Conservation (phyloP, 2,888 invertebrate genomes). For the Suillia variegata region DNA sequence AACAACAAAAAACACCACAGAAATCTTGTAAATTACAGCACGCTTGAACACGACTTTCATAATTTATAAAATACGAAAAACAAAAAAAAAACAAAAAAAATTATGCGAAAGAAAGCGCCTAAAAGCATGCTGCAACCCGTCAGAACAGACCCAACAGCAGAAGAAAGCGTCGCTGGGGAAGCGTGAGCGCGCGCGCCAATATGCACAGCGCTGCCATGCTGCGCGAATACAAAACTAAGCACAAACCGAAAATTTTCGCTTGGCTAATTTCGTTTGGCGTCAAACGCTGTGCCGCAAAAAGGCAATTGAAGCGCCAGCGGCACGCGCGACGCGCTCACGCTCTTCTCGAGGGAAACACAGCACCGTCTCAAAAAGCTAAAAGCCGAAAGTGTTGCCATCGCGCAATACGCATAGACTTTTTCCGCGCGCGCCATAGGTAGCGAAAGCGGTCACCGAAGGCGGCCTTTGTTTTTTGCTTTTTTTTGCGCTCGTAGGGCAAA, state of each 20-base stretch:
- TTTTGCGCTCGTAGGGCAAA: neutral
- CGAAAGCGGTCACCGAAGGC: too few relatives aligned
- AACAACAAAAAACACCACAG: neutral
- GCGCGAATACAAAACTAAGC: too few relatives aligned
- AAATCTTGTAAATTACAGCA: slow-evolving; percentile 33
- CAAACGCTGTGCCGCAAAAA: slow-evolving; percentile 22
- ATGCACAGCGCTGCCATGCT: too few relatives aligned
- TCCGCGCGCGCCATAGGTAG: too few relatives aligned
- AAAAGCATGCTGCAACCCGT: slow-evolving; percentile 18
- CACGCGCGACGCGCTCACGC: neutral
- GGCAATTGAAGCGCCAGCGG: neutral
- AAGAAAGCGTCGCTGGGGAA: too few relatives aligned
- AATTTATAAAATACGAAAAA: slow-evolving; percentile 24
- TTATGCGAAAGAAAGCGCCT: slow-evolving; percentile 10
- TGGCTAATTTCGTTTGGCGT: slow-evolving; percentile 27
- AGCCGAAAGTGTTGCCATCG: too few relatives aligned
- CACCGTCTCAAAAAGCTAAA: too few relatives aligned
- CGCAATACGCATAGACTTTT: too few relatives aligned
- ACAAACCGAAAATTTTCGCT: slow-evolving; percentile 15
- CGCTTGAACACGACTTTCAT: slow-evolving; percentile 33
- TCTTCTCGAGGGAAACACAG: too few relatives aligned
- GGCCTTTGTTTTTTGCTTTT: too few relatives aligned
- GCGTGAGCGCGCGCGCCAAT: too few relatives aligned
- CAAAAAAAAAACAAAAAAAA: too few relatives aligned
- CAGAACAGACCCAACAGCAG: slow-evolving; percentile 3